These are phyloP conservation scores for Centruroides vittatus DNA, from an alignment of 1,140 invertebrate genomes.

Conservation along the genomic window DNA sequence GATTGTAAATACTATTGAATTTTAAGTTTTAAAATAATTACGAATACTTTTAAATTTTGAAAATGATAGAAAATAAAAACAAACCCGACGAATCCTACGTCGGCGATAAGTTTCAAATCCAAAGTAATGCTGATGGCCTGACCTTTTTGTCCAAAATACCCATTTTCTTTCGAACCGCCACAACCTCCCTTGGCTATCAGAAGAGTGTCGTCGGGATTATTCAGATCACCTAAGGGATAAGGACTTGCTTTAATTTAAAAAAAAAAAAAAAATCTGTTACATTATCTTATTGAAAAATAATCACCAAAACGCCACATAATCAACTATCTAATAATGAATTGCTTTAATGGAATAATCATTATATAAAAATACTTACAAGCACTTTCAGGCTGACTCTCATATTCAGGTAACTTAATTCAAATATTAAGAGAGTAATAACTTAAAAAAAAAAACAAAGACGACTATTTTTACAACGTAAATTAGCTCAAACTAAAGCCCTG, in stretches of 20 bases:
- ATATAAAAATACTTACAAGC: too few species aligned
- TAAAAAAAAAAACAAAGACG: too few species aligned
- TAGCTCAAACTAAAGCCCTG: too few species aligned
- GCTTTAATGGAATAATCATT: too few species aligned
- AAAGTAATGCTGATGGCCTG: constrained; percentile 48
- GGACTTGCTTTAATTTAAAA: not conserved
- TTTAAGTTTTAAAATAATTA: too few species aligned
- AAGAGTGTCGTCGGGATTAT: constrained; percentile 47
- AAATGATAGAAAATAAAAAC: not conserved
- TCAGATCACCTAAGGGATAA: constrained; percentile 52
- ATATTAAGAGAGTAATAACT: too few species aligned
- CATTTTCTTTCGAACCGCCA: constrained; percentile 51
- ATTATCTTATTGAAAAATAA: constrained; percentile 18
- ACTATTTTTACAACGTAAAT: too few species aligned
- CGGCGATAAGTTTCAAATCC: constrained; percentile 78
- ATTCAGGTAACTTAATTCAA: too few species aligned
- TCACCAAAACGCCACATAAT: not conserved
- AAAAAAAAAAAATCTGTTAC: too few species aligned
- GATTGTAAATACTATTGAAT: too few species aligned
- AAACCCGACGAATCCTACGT: constrained; percentile 75
- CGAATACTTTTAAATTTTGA: too few species aligned
- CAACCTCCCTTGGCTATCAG: constrained; percentile 55
- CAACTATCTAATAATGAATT: not conserved
- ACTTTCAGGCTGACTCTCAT: too few species aligned
- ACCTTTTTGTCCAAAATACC: constrained; percentile 54